Base-by-base conservation (phyloP, 2,888 invertebrate genomes). In the Cheilosia grossa region DNA sequence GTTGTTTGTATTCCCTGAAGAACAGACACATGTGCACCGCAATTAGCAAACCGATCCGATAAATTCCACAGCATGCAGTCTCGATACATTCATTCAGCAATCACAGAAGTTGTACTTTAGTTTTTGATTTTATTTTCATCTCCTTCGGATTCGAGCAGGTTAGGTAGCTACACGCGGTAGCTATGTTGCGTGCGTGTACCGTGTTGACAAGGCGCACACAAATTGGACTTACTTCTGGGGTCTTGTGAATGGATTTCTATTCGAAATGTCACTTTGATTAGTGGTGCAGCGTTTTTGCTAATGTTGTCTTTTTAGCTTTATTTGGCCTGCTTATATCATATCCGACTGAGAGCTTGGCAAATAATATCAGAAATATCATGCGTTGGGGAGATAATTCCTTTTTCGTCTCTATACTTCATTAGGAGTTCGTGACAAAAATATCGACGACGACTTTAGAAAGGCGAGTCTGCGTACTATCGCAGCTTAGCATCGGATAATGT, bases 31-130 rank as follows among this genome's bases (percentile, higher is more conserved):
- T 80, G 74, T 64, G 80, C 56, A 74, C 64, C 58, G 58, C 83
- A 83, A 83, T 83, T 83, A 83, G 83, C 53, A 40, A 69, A 59
- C 56, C 67, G 83, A 83, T 74, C 63, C 58, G 82, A 74, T 74
- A 69, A 58, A 82, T 82, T 79, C 82, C 82, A 63, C 79, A 79
- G 63, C 78, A 67, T 54, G 54, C 70, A 30, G n/a, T 19, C 21
- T 21, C 24, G 58, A 67, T 59, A 59, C 72, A 64, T 67, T 73
- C 79, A 82, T 66, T 17, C 24, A 56, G 15, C 78, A 64, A 64
- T 75, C 61, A 42, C 13, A 30, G 61, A 49, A 56, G 21, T 51
- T 59, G 51, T 40, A 61, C 53, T 69, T 40, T 64, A 30, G n/a
- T 61, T 21, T 59, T 66, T 21, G 42, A 21, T 44, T 64, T 47